A percentile compares a stretch with the other conserved stretches of the same genome.
phyloP scores from a whole-genome alignment of 2,888 invertebrate species.

The Eupithecia vulgata region DNA sequence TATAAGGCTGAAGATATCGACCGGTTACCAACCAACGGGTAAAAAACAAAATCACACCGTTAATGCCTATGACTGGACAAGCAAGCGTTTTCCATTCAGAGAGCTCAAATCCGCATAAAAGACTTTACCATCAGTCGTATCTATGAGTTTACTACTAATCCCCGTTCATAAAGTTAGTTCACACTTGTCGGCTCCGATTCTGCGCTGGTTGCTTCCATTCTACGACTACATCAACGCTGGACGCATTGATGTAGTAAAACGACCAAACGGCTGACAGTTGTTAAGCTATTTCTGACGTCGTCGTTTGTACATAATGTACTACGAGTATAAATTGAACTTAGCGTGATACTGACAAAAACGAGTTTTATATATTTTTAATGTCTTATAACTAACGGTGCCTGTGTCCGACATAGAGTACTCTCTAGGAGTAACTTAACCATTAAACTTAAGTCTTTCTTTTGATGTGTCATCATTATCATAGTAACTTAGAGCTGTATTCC shows the following conservation, averaged over 20 bases:
- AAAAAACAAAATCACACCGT: neutral
- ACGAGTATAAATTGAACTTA: conserved; percentile 27
- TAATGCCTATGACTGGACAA: neutral
- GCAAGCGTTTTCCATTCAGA: neutral
- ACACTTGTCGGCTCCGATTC: neutral
- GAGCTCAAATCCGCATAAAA: neutral
- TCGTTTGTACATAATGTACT: conserved; percentile 18
- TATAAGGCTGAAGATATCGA: neutral
- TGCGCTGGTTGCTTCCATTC: neutral
- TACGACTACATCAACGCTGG: no score
- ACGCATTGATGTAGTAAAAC: neutral
- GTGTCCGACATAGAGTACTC: neutral
- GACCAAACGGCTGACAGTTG: neutral
- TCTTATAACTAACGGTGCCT: conserved; percentile 25
- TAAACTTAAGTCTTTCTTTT: neutral
- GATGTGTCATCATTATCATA: neutral
- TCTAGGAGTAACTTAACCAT: neutral
- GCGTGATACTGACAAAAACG: conserved; percentile 15
- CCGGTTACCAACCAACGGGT: neutral
- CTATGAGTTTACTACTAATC: neutral
- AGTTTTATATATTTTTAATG: conserved; percentile 33
- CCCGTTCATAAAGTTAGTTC: neutral
- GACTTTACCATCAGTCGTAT: neutral
- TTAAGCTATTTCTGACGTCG: neutral
- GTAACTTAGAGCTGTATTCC: neutral